Evolutionary conservation across 2,113 vertebrate species (phyloP).

Genomic region (Syrmaticus mikado): DNA sequence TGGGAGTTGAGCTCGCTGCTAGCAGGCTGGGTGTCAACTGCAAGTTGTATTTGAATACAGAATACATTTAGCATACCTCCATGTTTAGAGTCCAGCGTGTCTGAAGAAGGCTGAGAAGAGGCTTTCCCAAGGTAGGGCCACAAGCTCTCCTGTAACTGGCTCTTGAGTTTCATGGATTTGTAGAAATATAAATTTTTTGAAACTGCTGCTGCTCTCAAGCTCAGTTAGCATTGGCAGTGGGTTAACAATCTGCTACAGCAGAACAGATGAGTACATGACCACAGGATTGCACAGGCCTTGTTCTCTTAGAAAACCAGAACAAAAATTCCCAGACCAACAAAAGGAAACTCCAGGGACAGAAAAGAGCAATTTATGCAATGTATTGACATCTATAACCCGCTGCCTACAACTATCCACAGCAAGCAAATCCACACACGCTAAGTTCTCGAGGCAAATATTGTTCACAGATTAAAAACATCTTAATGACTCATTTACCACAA

Average conservation of each 20-base stretch:
- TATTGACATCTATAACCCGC: not conserved
- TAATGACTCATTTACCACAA: not conserved
- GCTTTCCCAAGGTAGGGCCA: not conserved
- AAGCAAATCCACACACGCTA: not conserved
- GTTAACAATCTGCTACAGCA: not conserved
- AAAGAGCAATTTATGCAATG: not conserved
- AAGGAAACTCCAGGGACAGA: not conserved
- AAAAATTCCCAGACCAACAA: not conserved
- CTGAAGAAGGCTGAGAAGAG: not conserved
- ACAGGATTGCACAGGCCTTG: not conserved
- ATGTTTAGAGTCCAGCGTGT: not conserved
- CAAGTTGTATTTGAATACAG: not conserved
- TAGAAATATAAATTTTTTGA: not conserved
- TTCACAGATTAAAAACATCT: not conserved
- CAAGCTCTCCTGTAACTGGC: accelerated
- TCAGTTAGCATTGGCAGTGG: not conserved
- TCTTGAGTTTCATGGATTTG: not conserved
- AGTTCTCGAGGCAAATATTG: not conserved
- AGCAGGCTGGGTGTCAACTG: not conserved
- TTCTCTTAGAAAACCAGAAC: constrained; percentile 14
- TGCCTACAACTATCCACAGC: not conserved
- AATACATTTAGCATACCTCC: not conserved
- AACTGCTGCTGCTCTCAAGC: not conserved
- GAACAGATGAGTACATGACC: not conserved
- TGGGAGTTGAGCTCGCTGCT: not conserved